Evolutionary conservation across 1,140 invertebrate genomes (phyloP).

Genomic region (Prorops nasuta): DNA sequence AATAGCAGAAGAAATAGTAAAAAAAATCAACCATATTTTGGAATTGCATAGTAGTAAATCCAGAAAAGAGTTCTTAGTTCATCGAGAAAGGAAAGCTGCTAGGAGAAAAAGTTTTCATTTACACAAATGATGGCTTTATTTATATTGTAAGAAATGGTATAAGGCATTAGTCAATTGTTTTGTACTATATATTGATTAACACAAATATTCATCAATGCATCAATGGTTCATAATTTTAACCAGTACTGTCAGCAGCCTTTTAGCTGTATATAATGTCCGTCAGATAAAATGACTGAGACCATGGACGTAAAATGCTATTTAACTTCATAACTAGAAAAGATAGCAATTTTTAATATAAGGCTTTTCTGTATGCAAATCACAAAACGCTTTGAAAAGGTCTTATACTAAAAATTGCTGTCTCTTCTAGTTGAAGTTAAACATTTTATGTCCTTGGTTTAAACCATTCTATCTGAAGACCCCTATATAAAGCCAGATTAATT

Average conservation of each 20-base stretch:
- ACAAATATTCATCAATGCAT: conserved; percentile 18
- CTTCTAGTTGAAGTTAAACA: background rate
- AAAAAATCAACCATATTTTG: conserved; percentile 84
- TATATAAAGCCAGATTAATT: too few species aligned
- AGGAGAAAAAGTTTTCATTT: conserved; percentile 60
- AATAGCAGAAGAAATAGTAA: conserved; percentile 77
- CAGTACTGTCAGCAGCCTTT: too few species aligned
- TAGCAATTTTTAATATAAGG: too few species aligned
- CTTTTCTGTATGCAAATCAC: background rate
- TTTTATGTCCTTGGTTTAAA: too few species aligned
- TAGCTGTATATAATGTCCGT: too few species aligned
- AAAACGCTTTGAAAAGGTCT: too few species aligned
- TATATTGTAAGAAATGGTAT: background rate
- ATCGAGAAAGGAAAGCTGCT: conserved; percentile 63
- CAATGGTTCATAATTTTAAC: too few species aligned
- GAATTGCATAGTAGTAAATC: conserved; percentile 76
- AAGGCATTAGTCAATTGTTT: conserved; percentile 27
- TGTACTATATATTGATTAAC: conserved; percentile 24
- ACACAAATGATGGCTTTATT: conserved; percentile 50
- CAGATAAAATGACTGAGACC: too few species aligned
- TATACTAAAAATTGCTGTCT: too few species aligned
- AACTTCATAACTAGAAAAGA: too few species aligned
- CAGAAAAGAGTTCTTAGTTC: conserved; percentile 72
- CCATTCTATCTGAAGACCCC: too few species aligned
- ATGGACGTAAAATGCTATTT: too few species aligned